These are phyloP conservation scores for Papilio glaucus DNA, from an alignment of 1,140 invertebrate genomes.

Conservation along the genomic window DNA sequence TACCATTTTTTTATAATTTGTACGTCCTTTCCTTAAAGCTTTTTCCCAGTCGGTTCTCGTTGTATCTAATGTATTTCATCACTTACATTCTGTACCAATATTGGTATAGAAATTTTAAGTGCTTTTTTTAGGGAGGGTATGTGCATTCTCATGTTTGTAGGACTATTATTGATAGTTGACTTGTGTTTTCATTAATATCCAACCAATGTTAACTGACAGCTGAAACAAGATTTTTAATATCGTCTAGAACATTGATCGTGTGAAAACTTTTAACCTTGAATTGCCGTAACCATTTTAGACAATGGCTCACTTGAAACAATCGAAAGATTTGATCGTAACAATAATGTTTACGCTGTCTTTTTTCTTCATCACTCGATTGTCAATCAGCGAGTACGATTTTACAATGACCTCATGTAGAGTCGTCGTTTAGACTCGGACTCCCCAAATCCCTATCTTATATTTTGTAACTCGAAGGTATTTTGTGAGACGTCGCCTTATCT, in stretches of 20 bases:
- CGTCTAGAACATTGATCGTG: conserved; percentile 10
- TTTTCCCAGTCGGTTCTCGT: background rate
- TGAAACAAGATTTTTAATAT: conserved; percentile 5
- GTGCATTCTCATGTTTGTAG: too few species aligned
- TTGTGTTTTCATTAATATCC: background rate
- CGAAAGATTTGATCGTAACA: conserved; percentile 26
- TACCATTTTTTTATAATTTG: background rate
- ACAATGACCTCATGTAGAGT: background rate
- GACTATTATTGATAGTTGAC: background rate
- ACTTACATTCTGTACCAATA: too few species aligned
- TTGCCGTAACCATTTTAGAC: conserved; percentile 17
- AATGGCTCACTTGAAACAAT: conserved; percentile 21
- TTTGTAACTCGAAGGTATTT: background rate
- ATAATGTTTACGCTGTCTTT: background rate
- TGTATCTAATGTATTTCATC: too few species aligned
- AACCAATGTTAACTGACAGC: background rate
- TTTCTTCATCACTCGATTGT: conserved; percentile 12
- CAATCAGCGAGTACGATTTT: background rate
- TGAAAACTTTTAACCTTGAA: conserved; percentile 30
- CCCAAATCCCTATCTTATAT: background rate
- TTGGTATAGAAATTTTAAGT: background rate
- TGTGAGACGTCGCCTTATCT: too few species aligned
- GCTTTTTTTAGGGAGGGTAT: too few species aligned
- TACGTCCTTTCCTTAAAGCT: background rate
- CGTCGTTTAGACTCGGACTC: background rate